These are phyloP conservation scores for Parotia lawesii DNA, from an alignment of 2,113 vertebrate genomes.

Conservation along the genomic window DNA sequence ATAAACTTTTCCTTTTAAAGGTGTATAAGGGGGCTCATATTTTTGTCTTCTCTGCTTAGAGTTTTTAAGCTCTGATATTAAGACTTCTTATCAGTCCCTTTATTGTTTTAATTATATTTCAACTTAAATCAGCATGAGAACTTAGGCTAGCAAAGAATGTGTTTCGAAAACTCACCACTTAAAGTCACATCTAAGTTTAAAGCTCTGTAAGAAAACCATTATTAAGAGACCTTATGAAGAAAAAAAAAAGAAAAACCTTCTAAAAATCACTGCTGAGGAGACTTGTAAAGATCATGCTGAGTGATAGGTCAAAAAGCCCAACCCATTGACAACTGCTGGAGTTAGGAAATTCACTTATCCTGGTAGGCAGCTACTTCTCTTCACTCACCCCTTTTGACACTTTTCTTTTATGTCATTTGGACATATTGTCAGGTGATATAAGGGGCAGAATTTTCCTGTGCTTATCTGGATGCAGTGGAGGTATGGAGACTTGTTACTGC, in stretches of 20 bases:
- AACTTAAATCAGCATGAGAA: neutral
- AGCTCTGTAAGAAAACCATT: neutral
- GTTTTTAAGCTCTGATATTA: neutral
- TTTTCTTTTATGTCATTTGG: neutral
- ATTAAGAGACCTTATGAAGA: neutral
- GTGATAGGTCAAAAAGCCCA: slow-evolving; percentile 11
- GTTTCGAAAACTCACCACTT: neutral
- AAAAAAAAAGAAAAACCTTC: neutral
- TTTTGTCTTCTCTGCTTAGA: neutral
- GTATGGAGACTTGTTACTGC: neutral
- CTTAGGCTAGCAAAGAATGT: neutral
- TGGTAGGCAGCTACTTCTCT: neutral
- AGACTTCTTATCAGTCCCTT: neutral
- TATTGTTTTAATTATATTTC: neutral
- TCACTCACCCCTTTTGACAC: neutral
- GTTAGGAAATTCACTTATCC: neutral
- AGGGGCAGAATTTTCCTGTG: neutral
- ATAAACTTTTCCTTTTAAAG: neutral
- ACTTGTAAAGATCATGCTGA: slow-evolving; percentile 18
- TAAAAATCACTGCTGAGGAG: neutral
- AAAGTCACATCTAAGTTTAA: neutral
- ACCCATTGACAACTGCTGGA: neutral
- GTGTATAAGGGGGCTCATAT: neutral
- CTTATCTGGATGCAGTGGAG: neutral
- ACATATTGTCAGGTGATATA: neutral